Evolutionary conservation across 2,888 invertebrate genomes (phyloP).

Genomic region (Artemia sp.): DNA sequence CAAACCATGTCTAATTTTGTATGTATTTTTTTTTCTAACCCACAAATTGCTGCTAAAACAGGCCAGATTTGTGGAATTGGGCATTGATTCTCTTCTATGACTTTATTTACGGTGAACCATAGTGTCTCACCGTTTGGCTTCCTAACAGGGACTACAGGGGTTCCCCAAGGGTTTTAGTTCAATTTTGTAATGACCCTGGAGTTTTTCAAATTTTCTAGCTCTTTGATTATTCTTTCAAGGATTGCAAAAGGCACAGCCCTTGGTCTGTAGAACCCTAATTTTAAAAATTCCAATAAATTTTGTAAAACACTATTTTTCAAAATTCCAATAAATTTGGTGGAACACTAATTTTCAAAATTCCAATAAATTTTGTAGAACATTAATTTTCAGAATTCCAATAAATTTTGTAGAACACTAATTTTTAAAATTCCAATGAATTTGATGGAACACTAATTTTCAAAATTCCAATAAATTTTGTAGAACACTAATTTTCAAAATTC

Average conservation of each 20-base stretch:
- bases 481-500: too few relatives aligned
- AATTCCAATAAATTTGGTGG: too few relatives aligned
- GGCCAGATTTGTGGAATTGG: neutral
- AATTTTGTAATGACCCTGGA: neutral
- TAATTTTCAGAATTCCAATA: too few relatives aligned
- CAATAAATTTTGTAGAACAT: too few relatives aligned
- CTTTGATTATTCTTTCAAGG: neutral
- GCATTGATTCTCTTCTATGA: neutral
- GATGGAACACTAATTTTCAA: too few relatives aligned
- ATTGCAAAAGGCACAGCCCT: neutral
- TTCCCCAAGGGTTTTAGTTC: neutral
- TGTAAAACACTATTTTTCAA: too few relatives aligned
- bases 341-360: too few relatives aligned
- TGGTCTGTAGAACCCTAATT: neutral
- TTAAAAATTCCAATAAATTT: neutral
- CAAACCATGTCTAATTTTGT: neutral
- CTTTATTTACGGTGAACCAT: neutral
- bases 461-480: too few relatives aligned
- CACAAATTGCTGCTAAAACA: neutral
- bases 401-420: too few relatives aligned
- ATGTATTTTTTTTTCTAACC: neutral
- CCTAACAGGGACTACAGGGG: neutral
- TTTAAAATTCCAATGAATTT: too few relatives aligned
- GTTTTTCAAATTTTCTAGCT: neutral
- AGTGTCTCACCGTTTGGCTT: neutral